Base-by-base conservation (phyloP, 2,888 invertebrate genomes). In the Odontocolon sp. region DNA sequence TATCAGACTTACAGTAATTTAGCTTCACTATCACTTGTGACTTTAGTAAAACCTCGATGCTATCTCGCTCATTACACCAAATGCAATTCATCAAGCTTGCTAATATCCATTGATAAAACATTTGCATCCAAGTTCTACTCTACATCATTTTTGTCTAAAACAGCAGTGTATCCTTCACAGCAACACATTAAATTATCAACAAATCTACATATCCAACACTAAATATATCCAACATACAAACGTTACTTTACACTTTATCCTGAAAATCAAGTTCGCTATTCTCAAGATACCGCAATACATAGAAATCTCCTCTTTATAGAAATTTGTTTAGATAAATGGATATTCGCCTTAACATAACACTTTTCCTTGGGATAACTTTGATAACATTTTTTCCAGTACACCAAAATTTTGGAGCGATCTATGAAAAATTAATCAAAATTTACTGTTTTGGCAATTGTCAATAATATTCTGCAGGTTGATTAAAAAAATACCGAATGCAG, bases 141-240 rank as follows among this genome's bases (percentile, higher is more conserved):
- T 57, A 6, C 21, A 6, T 47, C 8, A 18, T 57, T 42, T 57
- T 33, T 50, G 3, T 61, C 81, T 84, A 82, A 79, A 28, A 78
- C 83, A 63, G n/a, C 52, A 85, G 84, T 81, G 75, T 82, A 83
- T 78, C 81, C 81, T 87, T 88, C 86, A 87, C 86, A 87, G 86
- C 81, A 77, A 87, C 81, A 87, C 81, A 83, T 80, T 40, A 63
- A 66, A 66, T 42, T 74, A 69, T 79, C 42, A 75, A 64, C 71
- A 33, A 73, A 73, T 54, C 74, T 78, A 76, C 21, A 69, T 77
- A 71, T 68, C 45, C 52, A 72, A 78, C 73, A 67, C 68, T 77
- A 76, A 70, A 57, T 80, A 82, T 86, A 82, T 82, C 78, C 80
- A 78, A 85, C 81, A 83, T 85, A 84, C 73, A 84, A 85, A 85